These are phyloP conservation scores for Bos indicus DNA, from an alignment of 2,113 vertebrate genomes.

Conservation along the genomic window DNA sequence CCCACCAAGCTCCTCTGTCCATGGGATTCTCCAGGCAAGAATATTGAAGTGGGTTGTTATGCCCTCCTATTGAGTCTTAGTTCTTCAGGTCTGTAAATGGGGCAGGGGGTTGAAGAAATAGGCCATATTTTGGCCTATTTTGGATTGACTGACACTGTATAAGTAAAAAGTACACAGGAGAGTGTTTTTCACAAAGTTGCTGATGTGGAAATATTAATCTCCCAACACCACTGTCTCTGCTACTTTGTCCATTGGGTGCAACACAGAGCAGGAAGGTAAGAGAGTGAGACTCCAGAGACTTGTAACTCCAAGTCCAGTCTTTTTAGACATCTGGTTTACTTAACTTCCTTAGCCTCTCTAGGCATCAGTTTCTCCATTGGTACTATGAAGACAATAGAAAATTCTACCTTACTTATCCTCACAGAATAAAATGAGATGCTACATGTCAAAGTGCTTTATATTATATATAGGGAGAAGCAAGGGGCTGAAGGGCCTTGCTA, in stretches of 20 bases:
- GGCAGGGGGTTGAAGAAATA: accelerated
- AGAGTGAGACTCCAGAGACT: no score
- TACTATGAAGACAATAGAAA: not conserved
- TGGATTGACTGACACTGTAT: accelerated
- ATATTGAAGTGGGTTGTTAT: not conserved
- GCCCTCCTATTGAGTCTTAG: not conserved
- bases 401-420: no score
- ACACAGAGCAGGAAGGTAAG: no score
- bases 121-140: not conserved
- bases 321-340: not conserved
- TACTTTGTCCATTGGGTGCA: no score
- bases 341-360: not conserved
- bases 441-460: not conserved
- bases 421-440: not conserved
- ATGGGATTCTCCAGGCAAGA: not conserved
- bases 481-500: not conserved
- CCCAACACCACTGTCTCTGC: accelerated
- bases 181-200: no score
- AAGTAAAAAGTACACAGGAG: accelerated
- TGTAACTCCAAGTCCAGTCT: accelerated
- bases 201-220: not conserved
- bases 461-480: not conserved
- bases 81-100: not conserved
- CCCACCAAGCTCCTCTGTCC: not conserved
- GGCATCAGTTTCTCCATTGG: not conserved